Conservation (phyloP, 2,113 vertebrate genomes). For the Onychostruthus taczanowskii region DNA sequence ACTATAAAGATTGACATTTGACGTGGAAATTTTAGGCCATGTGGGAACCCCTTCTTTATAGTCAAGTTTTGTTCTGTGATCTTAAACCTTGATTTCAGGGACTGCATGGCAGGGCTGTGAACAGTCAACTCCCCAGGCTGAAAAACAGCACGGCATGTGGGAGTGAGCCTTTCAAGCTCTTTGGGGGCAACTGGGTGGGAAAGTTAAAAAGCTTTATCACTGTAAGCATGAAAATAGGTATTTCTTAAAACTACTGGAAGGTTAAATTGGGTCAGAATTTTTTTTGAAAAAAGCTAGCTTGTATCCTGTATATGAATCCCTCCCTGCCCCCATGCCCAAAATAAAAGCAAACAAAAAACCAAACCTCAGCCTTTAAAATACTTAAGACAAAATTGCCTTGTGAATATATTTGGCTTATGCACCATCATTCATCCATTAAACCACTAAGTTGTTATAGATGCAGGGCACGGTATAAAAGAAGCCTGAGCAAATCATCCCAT, state of each 20-base stretch:
- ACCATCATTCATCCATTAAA: not conserved
- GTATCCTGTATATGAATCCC: not conserved
- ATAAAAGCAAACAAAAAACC: not conserved
- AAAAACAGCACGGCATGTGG: not conserved
- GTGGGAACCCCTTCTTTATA: not conserved
- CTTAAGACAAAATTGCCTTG: not conserved
- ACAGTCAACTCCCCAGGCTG: not conserved
- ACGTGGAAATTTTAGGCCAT: not conserved
- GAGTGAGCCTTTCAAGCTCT: not conserved
- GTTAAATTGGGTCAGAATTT: not conserved
- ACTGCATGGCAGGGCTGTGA: fast-evolving
- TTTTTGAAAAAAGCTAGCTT: not conserved
- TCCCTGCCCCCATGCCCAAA: fast-evolving
- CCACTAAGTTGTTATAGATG: not conserved
- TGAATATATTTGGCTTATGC: not conserved
- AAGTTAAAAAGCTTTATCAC: not conserved
- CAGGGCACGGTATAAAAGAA: not conserved
- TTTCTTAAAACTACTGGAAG: not conserved
- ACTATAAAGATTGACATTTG: not conserved
- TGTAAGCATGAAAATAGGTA: not conserved
- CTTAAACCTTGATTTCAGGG: not conserved
- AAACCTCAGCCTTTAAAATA: not conserved
- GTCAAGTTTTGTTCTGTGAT: not conserved
- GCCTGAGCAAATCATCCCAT: not conserved
- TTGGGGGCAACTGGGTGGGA: not conserved